These are phyloP conservation scores for Spisula solida DNA, from an alignment of 2,888 invertebrate genomes.

Conservation along the genomic window DNA sequence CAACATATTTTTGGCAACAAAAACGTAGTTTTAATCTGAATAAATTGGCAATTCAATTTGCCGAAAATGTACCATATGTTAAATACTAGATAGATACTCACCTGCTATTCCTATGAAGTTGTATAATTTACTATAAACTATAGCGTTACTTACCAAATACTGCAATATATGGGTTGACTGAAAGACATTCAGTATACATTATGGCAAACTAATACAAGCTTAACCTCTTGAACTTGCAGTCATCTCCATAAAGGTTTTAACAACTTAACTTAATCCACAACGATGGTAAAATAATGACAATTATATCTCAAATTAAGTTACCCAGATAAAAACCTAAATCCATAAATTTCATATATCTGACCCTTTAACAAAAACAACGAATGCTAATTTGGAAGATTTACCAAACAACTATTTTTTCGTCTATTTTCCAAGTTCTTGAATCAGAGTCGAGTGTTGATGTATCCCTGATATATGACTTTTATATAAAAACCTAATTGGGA, in stretches of 20 bases:
- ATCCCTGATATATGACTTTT: not conserved
- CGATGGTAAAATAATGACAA: no score
- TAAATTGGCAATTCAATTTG: not conserved
- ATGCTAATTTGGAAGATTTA: no score
- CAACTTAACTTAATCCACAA: not conserved
- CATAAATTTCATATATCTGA: no score
- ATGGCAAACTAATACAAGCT: no score
- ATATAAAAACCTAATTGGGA: not conserved
- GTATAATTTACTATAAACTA: no score
- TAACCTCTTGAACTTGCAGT: not conserved
- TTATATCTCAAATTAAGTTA: no score
- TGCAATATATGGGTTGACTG: not conserved
- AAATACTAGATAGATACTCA: not conserved
- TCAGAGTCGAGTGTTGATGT: not conserved
- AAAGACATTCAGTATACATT: not conserved
- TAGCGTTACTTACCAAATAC: not conserved
- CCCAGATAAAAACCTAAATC: no score
- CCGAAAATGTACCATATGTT: not conserved
- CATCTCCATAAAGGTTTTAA: not conserved
- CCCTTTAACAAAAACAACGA: no score
- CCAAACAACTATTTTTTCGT: no score
- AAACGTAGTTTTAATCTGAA: not conserved
- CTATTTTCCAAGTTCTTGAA: no score
- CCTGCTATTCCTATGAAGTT: not conserved
- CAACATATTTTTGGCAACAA: not conserved